A percentile compares a stretch with the other conserved stretches of the same genome.
Evolutionary conservation across 2,797 vertebrate species (phyloP).

Genomic region (Typhlichthys eigenmanni): DNA sequence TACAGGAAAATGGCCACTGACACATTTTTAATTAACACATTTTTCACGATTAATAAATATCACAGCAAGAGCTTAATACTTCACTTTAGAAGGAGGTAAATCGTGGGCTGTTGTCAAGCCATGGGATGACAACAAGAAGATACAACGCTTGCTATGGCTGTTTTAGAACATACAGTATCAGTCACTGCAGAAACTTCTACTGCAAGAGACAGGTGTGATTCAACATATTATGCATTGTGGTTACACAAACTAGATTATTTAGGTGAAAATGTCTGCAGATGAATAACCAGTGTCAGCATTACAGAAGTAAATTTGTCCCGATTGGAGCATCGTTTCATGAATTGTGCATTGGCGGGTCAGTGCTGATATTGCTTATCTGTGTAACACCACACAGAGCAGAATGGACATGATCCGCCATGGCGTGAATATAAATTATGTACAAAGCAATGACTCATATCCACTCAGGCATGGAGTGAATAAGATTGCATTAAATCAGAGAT

Average conservation of each 20-base stretch:
- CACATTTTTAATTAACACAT: conserved; percentile 20
- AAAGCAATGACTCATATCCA: conserved; percentile 4
- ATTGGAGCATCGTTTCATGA: conserved; percentile 3
- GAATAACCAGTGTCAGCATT: background rate
- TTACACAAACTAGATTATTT: too few species aligned
- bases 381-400: conserved; percentile 4
- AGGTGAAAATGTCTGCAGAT: too few species aligned
- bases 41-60: conserved; percentile 25
- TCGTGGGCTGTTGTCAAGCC: background rate
- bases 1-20: conserved; percentile 8
- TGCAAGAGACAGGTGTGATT: too few species aligned
- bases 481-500: conserved; percentile 3
- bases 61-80: background rate
- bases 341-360: background rate
- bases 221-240: too few species aligned
- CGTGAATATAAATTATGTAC: conserved; percentile 25
- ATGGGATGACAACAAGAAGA: background rate
- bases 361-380: conserved; percentile 15
- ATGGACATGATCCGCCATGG: conserved; percentile 6
- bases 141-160: background rate
- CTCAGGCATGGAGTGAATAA: conserved; percentile 3
- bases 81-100: background rate
- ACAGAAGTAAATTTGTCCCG: background rate
- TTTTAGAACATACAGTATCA: background rate
- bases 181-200: background rate